Evolutionary conservation across 92 coral and sea anemone genomes (phyloP), one percentile per base, ranked within the genome.

Genomic region (Actinernus sp.): DNA sequence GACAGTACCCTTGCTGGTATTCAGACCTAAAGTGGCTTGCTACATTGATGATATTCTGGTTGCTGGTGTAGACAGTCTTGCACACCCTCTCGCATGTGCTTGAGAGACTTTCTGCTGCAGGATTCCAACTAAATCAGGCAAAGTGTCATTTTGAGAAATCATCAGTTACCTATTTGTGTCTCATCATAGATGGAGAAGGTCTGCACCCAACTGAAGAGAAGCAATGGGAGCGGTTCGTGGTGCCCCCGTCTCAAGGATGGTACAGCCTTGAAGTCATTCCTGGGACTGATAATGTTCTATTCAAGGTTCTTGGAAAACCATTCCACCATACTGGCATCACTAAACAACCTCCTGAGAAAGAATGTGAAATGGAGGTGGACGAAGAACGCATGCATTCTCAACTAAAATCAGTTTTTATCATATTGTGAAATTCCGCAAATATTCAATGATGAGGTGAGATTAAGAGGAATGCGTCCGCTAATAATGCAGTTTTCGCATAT

Each of bases 161-260:
- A n/a, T n/a, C n/a, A n/a, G n/a, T n/a, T n/a, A n/a, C n/a, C n/a
- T n/a, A n/a, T n/a, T 51, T 73, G 29, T 72, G 80, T 18, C 80
- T 61, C 50, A 53, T 53, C 38, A 74, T 77, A 26, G n/a, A n/a
- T n/a, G n/a, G n/a, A n/a, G n/a, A n/a, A n/a, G 81, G 87, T 19
- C 65, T 80, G 8, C 73, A 70, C 37, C 79, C 73, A 26, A 79
- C 72, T 7, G 63, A 74, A 39, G 82, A 74, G 28, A 63, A 74
- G 39, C 73, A 63, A 23, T n/a, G n/a, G 30, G 31, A 53, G 81
- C 81, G 19, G 39, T 74, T 27, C 71, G 31, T 31, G 71, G 51
- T 61, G 73, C 73, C 80, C 79, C 29, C 31, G 65, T 13, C 81
- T 68, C 20, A 52, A 71, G 55, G 80, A 79, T 51, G 79, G 55